A percentile compares a stretch with the other conserved stretches of the same genome.
These are phyloP conservation scores for Cariama cristata DNA, from an alignment of 2,113 vertebrate genomes.

Conservation along the genomic window DNA sequence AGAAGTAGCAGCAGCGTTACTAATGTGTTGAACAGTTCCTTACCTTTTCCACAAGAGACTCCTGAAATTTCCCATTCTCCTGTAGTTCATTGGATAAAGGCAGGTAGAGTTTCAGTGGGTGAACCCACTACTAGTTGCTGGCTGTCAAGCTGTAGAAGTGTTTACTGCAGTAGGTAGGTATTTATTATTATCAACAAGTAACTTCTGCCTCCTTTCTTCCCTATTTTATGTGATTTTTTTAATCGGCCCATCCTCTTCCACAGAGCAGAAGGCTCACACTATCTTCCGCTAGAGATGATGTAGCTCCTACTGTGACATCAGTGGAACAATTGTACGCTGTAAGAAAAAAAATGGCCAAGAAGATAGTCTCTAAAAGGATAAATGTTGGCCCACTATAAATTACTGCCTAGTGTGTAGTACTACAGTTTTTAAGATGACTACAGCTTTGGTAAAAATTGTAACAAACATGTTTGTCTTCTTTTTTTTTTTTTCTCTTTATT, in stretches of 20 bases:
- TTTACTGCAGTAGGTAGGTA: neutral
- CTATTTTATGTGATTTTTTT: neutral
- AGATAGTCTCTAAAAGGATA: neutral
- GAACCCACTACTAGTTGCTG: neutral
- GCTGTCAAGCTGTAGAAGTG: neutral
- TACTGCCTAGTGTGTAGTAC: neutral
- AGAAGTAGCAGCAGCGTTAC: neutral
- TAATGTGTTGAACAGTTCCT: neutral
- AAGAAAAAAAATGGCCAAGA: neutral
- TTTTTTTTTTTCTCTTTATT: neutral
- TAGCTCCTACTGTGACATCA: neutral
- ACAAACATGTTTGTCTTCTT: neutral
- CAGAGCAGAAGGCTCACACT: neutral
- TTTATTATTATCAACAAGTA: neutral
- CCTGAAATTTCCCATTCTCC: neutral
- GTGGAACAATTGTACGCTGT: accelerated
- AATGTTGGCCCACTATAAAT: neutral
- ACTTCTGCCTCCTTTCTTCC: neutral
- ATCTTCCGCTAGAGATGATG: neutral
- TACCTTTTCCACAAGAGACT: neutral
- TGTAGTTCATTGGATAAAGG: neutral
- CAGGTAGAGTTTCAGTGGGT: neutral
- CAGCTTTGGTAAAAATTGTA: neutral
- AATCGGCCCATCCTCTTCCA: neutral
- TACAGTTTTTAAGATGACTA: neutral